Evolutionary conservation across 2,113 vertebrate species (phyloP), one percentile per base, ranked within the genome.

Genomic region (Cavia aperea): DNA sequence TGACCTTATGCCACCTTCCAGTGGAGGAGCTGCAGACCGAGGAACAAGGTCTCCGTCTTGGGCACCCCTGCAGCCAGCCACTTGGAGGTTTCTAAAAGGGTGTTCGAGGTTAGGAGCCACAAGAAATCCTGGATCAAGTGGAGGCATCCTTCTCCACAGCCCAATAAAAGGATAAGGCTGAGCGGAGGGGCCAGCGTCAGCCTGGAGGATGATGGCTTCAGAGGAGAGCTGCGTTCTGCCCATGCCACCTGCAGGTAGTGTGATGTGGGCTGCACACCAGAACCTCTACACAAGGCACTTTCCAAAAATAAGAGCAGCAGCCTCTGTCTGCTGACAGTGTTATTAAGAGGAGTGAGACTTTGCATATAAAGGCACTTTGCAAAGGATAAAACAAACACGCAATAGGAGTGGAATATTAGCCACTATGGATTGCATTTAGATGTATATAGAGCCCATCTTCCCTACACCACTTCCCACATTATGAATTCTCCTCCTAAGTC

Each of bases 1-100:
- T 11, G 18, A 5, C 39, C 36, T 60, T 15, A 10, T 78, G 23
- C 43, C 68, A 92, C 81, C 24, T 82, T 96, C 63, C 85, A 93
- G 72, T 16, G 29, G 58, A 89, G 31, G 82, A 92, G 68, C 43
- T 36, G 0, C 51, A 92, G 43, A 2, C 51, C 92, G 93, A 90
- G 31, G 14, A 81, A 23, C 6, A 23, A 11, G 54, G 8, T 39
- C 18, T 79, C 21, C 1, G 1, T 1, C 5, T 21, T 68, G 83
- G 70, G 65, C n/a, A 77, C 70, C 7, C 11, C 56, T 81, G 31
- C 68, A 51, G 21, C 78, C 54, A 93, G 33, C 5, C 81, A 43
- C 83, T 56, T 54, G 0, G 0, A 4, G 86, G 46, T 93, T 95
- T 95, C 95, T 60, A 75, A 46, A 91, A 49, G 29, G 51, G 39